Conservation (phyloP, 2,113 vertebrate species). For the Pelecanoides urinatrix region DNA sequence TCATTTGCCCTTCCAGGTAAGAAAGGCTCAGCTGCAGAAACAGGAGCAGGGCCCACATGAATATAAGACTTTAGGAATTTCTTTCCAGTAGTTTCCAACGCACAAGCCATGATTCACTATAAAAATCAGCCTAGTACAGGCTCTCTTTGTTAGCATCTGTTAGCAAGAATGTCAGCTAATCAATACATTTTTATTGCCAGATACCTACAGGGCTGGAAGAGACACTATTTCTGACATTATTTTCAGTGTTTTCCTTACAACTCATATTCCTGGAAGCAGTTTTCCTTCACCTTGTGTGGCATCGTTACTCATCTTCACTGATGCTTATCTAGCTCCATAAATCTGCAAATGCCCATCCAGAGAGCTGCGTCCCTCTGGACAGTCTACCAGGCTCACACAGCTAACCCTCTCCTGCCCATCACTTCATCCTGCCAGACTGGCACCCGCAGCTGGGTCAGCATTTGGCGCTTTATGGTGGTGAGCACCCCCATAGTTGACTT, state of each 20-base stretch:
- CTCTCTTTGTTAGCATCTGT: conserved; percentile 21
- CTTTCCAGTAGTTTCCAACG: background rate
- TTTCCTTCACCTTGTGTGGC: conserved; percentile 41
- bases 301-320: background rate
- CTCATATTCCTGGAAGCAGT: conserved; percentile 14
- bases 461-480: background rate
- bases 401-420: background rate
- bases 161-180: conserved; percentile 47
- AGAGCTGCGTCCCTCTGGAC: background rate
- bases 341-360: background rate
- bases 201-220: conserved; percentile 49
- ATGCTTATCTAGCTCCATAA: conserved; percentile 15
- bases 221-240: conserved; percentile 24
- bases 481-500: background rate
- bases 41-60: background rate
- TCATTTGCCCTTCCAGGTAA: background rate
- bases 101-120: background rate
- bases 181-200: conserved; percentile 49
- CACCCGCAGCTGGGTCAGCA: background rate
- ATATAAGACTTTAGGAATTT: background rate
- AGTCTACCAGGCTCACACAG: background rate
- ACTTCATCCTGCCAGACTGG: background rate
- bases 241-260: conserved; percentile 29
- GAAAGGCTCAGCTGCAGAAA: background rate
- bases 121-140: background rate